Evolutionary conservation across 2,113 vertebrate genomes (phyloP), one percentile per base, ranked within the genome.

Genomic region (Drymodes brunneopygia): DNA sequence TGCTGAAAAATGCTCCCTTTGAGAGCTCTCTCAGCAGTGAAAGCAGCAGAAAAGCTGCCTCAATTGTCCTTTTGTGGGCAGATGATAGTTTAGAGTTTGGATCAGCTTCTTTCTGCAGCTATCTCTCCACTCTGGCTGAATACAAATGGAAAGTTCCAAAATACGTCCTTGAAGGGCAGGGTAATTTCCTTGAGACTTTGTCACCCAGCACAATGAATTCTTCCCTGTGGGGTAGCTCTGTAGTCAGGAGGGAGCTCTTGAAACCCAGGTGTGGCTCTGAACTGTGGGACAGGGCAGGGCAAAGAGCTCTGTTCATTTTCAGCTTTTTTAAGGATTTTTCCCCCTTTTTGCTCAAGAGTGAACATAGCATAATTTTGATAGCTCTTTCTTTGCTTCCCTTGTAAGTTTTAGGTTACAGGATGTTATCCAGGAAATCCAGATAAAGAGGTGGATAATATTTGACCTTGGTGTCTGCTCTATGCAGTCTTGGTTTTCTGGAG

Each of bases 41-140:
- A 42, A 77, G 84, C 51, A 81, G 65, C 54, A 77, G 56, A 64
- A 89, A 82, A 92, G 31, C 53, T 70, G 78, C 91, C 53, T 75
- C 87, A 60, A 23, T 93, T 95, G 87, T 90, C 83, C 84, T 77
- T 94, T 53, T 78, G 80, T 75, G 87, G 48, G 66, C 78, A 94
- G 92, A 81, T 45, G 70, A 72, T 61, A 87, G 83, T 87, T 84
- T 19, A 18, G 81, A 57, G 70, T 80, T 91, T 92, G 78, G 81
- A 80, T 73, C 8, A 2, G 72, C 80, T 88, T 48, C 91, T 83
- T 88, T 47, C 58, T 90, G 61, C 84, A 80, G 2, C 62, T 36
- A 22, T 71, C 71, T 58, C 74, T 72, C 45, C 45, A 33, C 57
- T 78, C 24, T 8, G 38, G 45, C 75, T 80, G 62, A 51, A 60